A percentile compares a stretch with the other conserved stretches of the same genome.
These are phyloP conservation scores for Linepithema humile DNA, from an alignment of 1,140 invertebrate genomes.

Conservation along the genomic window DNA sequence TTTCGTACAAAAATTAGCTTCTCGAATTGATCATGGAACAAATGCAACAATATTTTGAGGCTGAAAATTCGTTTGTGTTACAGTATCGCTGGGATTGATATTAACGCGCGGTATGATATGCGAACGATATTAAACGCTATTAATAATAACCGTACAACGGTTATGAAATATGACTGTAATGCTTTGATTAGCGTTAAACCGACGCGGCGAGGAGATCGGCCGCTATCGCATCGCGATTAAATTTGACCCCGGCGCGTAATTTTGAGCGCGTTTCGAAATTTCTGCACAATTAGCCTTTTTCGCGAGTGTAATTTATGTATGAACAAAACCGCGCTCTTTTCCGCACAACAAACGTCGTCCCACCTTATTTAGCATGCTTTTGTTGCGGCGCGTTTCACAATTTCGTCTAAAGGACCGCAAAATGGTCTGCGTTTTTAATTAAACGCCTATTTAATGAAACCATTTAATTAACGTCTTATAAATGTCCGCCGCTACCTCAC, in stretches of 20 bases:
- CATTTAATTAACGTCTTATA: constrained; percentile 64
- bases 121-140: neutral
- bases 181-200: constrained; percentile 8
- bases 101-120: neutral
- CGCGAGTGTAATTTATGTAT: constrained; percentile 32
- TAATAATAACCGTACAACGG: neutral
- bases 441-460: constrained; percentile 70
- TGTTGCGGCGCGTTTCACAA: constrained; percentile 14
- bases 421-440: constrained; percentile 68
- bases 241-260: constrained; percentile 11
- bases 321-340: constrained; percentile 36
- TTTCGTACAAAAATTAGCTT: too few relatives aligned
- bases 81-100: neutral
- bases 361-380: constrained; percentile 52
- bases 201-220: neutral
- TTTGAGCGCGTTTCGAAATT: constrained; percentile 13
- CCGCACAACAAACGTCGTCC: neutral
- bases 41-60: neutral
- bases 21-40: neutral
- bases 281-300: constrained; percentile 41
- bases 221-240: neutral
- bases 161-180: neutral
- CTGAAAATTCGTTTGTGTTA: neutral
- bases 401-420: neutral
- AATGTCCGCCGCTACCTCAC: constrained; percentile 3